These are phyloP conservation scores for Sphenodon punctatus DNA, from an alignment of 2,797 vertebrate species.

Conservation along the genomic window DNA sequence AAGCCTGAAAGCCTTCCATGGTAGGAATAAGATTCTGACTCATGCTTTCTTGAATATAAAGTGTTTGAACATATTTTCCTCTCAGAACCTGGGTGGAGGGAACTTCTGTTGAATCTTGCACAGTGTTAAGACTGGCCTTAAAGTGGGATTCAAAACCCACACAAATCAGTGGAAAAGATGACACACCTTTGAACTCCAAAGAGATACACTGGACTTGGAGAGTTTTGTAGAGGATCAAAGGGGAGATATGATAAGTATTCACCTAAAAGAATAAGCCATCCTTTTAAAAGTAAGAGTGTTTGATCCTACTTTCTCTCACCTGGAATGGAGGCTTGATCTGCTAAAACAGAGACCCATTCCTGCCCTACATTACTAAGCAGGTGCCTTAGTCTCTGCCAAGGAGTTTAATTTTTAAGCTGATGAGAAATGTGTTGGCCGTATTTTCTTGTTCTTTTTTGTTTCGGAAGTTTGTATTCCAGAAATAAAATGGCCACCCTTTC, in stretches of 20 bases:
- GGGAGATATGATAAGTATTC: neutral
- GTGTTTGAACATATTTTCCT: neutral
- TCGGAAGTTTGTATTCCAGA: neutral
- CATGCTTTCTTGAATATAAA: too few relatives aligned
- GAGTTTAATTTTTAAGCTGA: constrained; percentile 36
- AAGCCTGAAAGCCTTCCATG: neutral
- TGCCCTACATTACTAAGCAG: constrained; percentile 30
- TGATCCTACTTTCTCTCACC: neutral
- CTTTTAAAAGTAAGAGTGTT: constrained; percentile 5
- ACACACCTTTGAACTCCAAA: neutral
- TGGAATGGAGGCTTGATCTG: constrained; percentile 39
- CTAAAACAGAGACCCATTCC: constrained; percentile 11
- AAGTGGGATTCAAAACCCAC: neutral
- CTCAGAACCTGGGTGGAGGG: neutral
- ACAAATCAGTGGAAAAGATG: accelerated
- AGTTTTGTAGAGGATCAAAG: neutral
- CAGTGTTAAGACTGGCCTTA: neutral
- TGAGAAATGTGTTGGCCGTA: neutral
- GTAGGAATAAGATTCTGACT: neutral
- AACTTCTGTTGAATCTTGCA: too few relatives aligned
- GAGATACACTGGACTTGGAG: accelerated
- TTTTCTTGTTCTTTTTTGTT: neutral
- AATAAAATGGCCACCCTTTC: accelerated
- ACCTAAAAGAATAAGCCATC: neutral
- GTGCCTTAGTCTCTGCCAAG: constrained; percentile 16